Evolutionary conservation across 2,113 vertebrate species (phyloP).

Genomic region (Psittacula cyanocephala): DNA sequence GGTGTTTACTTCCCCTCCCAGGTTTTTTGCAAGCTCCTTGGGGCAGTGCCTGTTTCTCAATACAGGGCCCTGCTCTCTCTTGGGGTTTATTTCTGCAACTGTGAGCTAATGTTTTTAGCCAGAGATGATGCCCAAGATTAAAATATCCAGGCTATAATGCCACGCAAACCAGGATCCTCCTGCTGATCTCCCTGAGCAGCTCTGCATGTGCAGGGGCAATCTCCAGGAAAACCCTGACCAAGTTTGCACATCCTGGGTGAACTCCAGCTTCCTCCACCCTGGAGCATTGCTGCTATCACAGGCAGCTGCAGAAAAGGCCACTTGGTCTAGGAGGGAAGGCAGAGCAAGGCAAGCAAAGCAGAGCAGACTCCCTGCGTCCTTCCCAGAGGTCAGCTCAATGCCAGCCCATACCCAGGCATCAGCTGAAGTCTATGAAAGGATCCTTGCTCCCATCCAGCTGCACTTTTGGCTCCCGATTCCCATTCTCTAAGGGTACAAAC

Average conservation of each 20-base stretch:
- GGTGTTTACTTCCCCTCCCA: slow-evolving; percentile 22
- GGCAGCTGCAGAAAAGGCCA: neutral
- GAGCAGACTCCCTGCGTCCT: neutral
- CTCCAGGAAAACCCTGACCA: neutral
- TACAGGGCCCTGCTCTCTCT: neutral
- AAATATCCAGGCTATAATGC: neutral
- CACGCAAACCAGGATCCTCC: neutral
- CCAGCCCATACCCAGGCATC: neutral
- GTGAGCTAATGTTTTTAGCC: neutral
- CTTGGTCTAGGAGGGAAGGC: accelerated
- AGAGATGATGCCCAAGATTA: neutral
- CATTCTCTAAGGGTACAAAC: neutral
- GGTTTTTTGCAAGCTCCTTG: slow-evolving; percentile 16
- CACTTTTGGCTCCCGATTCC: neutral
- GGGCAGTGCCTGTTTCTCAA: neutral
- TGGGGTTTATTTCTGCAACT: neutral
- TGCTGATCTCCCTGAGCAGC: neutral
- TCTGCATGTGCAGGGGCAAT: neutral
- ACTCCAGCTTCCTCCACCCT: neutral
- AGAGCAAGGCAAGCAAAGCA: neutral
- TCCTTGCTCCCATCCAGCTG: neutral
- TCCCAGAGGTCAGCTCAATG: neutral
- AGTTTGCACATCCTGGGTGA: accelerated
- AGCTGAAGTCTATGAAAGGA: neutral
- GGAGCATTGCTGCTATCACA: neutral